Base-by-base conservation (phyloP, 2,888 invertebrate genomes). In the Chalcosyrphus nemorum region DNA sequence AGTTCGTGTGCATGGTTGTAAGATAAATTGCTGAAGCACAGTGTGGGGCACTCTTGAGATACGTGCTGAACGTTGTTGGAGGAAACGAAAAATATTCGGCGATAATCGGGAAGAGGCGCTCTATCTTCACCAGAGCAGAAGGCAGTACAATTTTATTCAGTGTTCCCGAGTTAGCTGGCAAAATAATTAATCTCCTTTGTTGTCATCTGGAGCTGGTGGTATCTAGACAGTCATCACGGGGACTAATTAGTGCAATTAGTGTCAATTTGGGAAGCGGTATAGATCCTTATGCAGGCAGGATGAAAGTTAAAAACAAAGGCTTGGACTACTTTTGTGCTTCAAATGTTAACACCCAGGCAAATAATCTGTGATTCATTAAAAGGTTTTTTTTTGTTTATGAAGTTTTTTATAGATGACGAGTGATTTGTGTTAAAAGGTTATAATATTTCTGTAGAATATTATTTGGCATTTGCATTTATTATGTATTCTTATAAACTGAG, bases 21-120 rank as follows among this genome's bases (percentile, higher is more conserved):
- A 63, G 76, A 70, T 57, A 70, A 76, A 81, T 81, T 32, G 57
- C 68, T 24, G 19, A 56, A 27, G 56, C 70, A 29, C 76, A 81
- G 81, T 76, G 76, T 70, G 81, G 81, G 81, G 81, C 52, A 81
- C 52, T n/a, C n/a, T 68, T 54, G 54, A 19, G 32, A 47, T 74
- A 61, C 66, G 74, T 59, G 74, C 21, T 68, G 29, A 52, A 35
- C 41, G 43, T 68, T 54, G 35, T 7, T 2, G 52, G 43, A n/a
- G 52, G 43, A 65, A 35, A 45, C 56, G 65, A 17, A 41, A 65
- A 65, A 15, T 43, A 76, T 56, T 27, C 11, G 27, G 41, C 35
- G 43, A 54, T 52, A 27, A 45, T 32, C 21, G 21, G 54, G 15
- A 15, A 27, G 2, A 38, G 59, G 59, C 38, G 50, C 13, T 9